Conservation (phyloP, 2,888 invertebrate species). For the Nemapogon koenigi region DNA sequence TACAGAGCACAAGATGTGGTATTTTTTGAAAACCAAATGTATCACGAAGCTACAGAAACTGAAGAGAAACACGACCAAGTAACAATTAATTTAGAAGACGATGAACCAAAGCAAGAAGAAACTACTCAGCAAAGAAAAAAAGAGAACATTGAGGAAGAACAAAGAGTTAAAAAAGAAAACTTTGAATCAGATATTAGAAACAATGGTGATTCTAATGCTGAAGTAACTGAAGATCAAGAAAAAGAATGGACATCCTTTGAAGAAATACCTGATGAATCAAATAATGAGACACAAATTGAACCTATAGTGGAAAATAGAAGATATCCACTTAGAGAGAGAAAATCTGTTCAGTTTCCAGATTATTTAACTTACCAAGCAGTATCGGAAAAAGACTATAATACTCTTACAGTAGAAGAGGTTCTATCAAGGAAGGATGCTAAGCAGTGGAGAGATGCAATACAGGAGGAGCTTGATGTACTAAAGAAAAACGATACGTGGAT, state of each 20-base stretch:
- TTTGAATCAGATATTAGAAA: no score
- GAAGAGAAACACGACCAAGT: background rate
- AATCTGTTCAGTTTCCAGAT: no score
- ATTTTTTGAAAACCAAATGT: background rate
- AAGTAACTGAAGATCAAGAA: background rate
- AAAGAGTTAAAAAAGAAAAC: background rate
- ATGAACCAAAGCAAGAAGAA: background rate
- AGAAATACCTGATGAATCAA: background rate
- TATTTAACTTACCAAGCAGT: background rate
- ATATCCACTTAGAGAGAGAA: conserved; percentile 1
- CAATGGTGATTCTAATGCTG: no score
- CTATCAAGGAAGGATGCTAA: no score
- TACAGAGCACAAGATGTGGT: background rate
- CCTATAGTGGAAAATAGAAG: no score
- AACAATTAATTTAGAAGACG: background rate
- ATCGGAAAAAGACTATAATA: no score
- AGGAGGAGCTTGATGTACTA: no score
- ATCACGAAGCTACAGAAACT: background rate
- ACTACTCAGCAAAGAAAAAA: background rate
- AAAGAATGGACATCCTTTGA: background rate
- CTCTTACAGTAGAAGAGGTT: no score
- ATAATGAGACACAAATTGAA: background rate
- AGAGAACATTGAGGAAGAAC: background rate
- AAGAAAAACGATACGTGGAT: no score
- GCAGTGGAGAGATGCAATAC: no score